phyloP scores from a whole-genome alignment of 1,140 invertebrate species.

The Lutraria rhynchaena region DNA sequence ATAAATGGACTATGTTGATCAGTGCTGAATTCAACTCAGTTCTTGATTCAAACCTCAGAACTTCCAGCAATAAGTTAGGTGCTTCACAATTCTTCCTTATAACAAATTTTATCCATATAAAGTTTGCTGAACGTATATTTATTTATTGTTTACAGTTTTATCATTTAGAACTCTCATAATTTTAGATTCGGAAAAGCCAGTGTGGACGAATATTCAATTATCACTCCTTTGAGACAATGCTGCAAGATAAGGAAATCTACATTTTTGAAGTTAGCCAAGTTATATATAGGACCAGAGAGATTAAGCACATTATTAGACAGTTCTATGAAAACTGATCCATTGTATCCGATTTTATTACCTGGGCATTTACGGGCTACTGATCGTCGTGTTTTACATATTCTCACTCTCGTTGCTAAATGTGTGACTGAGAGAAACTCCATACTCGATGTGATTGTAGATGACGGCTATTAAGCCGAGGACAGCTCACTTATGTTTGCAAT shows the following conservation, averaged over 20 bases:
- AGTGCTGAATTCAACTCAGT: too few species aligned
- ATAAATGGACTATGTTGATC: too few species aligned
- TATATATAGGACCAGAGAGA: constrained; percentile 39
- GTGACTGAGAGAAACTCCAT: background rate
- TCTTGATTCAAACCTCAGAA: too few species aligned
- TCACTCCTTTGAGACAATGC: constrained; percentile 35
- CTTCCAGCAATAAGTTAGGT: too few species aligned
- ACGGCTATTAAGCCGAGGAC: background rate
- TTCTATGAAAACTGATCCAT: constrained; percentile 16
- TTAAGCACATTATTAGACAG: constrained; percentile 20
- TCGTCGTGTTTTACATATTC: constrained; percentile 21
- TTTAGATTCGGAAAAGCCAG: constrained; percentile 46
- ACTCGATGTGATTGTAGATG: background rate
- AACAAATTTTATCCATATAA: too few species aligned
- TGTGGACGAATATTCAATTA: constrained; percentile 43
- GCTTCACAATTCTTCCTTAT: too few species aligned
- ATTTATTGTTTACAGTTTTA: too few species aligned
- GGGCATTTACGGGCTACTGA: constrained; percentile 26
- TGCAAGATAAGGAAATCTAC: constrained; percentile 41
- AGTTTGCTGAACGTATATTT: too few species aligned
- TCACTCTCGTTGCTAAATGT: constrained; percentile 26
- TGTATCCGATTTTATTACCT: constrained; percentile 22
- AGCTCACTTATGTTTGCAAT: too few species aligned
- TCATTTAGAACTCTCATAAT: constrained; percentile 1
- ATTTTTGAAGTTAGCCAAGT: constrained; percentile 32